Percentiles rank a stretch among this genome's conserved stretches.
Conservation (phyloP, 37 sponge, comb jelly and placozoan species). For the Crambe crambe region DNA sequence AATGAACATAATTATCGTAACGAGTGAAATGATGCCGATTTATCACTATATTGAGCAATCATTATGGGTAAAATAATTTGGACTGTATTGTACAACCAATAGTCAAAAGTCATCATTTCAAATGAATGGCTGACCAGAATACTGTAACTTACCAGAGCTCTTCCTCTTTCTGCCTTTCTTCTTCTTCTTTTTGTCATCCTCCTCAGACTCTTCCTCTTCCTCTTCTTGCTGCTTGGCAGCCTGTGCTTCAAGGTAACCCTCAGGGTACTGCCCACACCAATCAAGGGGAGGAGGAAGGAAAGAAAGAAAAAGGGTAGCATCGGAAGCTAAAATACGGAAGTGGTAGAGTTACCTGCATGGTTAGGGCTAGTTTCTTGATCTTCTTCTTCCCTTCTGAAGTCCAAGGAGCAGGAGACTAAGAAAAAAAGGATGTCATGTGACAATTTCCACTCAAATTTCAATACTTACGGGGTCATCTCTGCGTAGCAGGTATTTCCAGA, state of each 20-base stretch:
- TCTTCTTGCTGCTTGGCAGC: constrained; percentile 36
- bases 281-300: not conserved
- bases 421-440: not conserved
- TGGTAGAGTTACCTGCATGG: constrained; percentile 58
- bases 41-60: too few relatives aligned
- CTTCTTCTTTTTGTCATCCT: constrained; percentile 17
- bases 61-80: too few relatives aligned
- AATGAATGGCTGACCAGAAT: not conserved
- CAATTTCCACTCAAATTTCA: not conserved
- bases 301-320: not conserved
- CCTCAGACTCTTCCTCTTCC: constrained; percentile 22
- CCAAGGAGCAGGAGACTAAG: constrained; percentile 90
- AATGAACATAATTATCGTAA: too few relatives aligned
- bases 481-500: constrained; percentile 86
- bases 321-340: not conserved
- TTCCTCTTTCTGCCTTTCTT: constrained; percentile 36
- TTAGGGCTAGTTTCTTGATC: constrained; percentile 74
- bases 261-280: constrained; percentile 69
- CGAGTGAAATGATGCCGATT: too few relatives aligned
- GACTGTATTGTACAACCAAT: not conserved
- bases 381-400: constrained; percentile 73
- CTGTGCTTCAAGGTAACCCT: constrained; percentile 83
- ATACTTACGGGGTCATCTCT: constrained; percentile 76
- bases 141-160: constrained; percentile 8
- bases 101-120: not conserved